phyloP scores from a whole-genome alignment of 2,888 invertebrate species.

The Elegia similella region DNA sequence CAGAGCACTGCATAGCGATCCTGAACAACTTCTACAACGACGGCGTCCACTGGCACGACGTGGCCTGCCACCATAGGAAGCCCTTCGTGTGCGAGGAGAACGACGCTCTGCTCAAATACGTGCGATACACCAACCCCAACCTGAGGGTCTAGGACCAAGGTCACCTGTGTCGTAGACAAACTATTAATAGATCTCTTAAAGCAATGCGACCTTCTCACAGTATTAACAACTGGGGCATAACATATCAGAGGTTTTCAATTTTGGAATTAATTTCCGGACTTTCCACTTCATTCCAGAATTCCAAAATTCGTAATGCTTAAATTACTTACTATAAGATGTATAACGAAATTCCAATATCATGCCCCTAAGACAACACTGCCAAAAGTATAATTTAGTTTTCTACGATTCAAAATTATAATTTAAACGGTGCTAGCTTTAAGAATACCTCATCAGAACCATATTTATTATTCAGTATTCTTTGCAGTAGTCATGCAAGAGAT shows the following conservation, averaged over 20 bases:
- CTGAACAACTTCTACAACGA: slow-evolving; percentile 95
- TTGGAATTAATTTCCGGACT: no score
- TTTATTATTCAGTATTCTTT: slow-evolving; percentile 61
- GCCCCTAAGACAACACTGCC: slow-evolving; percentile 32
- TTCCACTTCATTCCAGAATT: not conserved
- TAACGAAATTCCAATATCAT: not conserved
- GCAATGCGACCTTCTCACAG: slow-evolving; percentile 23
- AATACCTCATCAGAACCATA: slow-evolving; percentile 49
- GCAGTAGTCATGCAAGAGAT: slow-evolving; percentile 43
- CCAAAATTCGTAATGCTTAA: not conserved
- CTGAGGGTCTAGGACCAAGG: slow-evolving; percentile 82
- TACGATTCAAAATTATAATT: slow-evolving; percentile 22
- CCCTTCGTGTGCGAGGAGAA: slow-evolving; percentile 95
- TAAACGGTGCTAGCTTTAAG: slow-evolving; percentile 38
- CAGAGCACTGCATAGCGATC: slow-evolving; percentile 92
- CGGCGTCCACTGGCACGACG: slow-evolving; percentile 95
- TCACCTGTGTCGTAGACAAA: not conserved
- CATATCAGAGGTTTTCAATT: no score
- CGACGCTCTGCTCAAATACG: slow-evolving; percentile 92
- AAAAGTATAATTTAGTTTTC: slow-evolving; percentile 27
- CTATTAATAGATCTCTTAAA: slow-evolving; percentile 26
- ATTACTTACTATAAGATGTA: no score
- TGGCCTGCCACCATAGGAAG: slow-evolving; percentile 94
- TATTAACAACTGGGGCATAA: not conserved
- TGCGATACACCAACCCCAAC: slow-evolving; percentile 90